Base-by-base conservation (phyloP, 2,888 invertebrate species). In the Drosophila antonietae region DNA sequence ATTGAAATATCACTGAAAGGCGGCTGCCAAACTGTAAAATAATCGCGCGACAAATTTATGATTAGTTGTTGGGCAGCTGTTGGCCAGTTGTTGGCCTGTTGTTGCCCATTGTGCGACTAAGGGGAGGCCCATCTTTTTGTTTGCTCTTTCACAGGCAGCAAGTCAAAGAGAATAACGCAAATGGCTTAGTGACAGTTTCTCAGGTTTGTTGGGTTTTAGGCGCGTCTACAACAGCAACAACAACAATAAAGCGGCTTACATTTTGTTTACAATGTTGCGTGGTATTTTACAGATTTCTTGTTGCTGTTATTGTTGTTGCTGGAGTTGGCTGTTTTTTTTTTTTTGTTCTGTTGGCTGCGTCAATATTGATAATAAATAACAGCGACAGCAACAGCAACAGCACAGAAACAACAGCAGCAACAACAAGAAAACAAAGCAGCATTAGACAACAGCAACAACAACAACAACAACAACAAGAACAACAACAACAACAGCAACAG, bases 301-400 rank as follows among this genome's bases (percentile, higher is more conserved):
- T 28, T 55, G 23, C 39, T 61, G 57, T 43, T 37, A 9, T 43
- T 58, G 57, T 46, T 63, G 51, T 52, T 60, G 47, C n/a, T 20
- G 51, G 33, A 33, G 51, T 28, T 53, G 39, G 23, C 39, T 53
- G n/a, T 49, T 23, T 39, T 39, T 41, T 67, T 49, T 23, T 39
- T 39, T 41, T 67, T 65, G 58, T 55, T 60, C 71, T 75, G 68
- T 59, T 71, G 74, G 78, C 81, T 81, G 75, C 80, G 83, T 88
- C 85, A 89, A 88, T 87, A 87, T 87, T 89, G 87, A 88, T 88
- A 88, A 87, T 89, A 88, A 89, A 87, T 87, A 87, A 86, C 84
- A 39, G 37, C 37, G 5, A 35, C 53, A 57, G 53, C 56, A 65
- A 68, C 65, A 78, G 44, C 44, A 20, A 23, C 46, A 46, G 15